phyloP scores from a whole-genome alignment of 2,113 vertebrate species.

The Zosterops lateralis region DNA sequence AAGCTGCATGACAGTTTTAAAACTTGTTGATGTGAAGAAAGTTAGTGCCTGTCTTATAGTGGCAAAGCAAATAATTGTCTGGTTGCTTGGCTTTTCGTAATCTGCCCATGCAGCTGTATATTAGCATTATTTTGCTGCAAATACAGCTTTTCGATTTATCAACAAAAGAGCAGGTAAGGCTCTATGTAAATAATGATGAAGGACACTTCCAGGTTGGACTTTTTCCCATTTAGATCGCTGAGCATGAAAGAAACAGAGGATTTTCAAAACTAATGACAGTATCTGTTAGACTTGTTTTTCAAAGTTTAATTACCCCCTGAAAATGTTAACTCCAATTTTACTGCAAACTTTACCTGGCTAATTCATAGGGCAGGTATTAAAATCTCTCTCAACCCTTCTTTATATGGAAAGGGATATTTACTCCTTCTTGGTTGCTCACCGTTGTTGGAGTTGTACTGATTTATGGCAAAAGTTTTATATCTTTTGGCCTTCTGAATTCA shows the following conservation, averaged over 20 bases:
- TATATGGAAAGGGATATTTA: neutral
- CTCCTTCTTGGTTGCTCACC: neutral
- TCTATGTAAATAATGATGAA: conserved; percentile 64
- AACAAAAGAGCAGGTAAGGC: conserved; percentile 63
- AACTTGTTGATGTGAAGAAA: conserved; percentile 64
- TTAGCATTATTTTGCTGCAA: conserved; percentile 62
- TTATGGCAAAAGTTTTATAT: neutral
- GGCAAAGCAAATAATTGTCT: conserved; percentile 54
- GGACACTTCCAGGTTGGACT: conserved; percentile 53
- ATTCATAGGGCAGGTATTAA: neutral
- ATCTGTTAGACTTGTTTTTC: neutral
- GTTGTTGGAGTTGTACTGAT: neutral
- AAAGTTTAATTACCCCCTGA: neutral
- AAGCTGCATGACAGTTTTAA: conserved; percentile 52
- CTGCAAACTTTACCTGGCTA: neutral
- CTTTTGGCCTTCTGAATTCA: neutral
- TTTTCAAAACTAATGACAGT: neutral
- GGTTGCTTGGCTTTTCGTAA: conserved; percentile 43
- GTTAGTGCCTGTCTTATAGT: conserved; percentile 32
- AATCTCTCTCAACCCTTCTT: neutral
- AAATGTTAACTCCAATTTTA: neutral
- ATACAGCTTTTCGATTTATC: conserved; percentile 66
- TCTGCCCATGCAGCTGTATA: conserved; percentile 62
- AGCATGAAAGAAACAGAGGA: neutral
- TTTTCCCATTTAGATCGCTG: neutral